A percentile compares a stretch with the other conserved stretches of the same genome.
Evolutionary conservation across 2,113 vertebrate species (phyloP).

Genomic region (Narcine bancroftii): DNA sequence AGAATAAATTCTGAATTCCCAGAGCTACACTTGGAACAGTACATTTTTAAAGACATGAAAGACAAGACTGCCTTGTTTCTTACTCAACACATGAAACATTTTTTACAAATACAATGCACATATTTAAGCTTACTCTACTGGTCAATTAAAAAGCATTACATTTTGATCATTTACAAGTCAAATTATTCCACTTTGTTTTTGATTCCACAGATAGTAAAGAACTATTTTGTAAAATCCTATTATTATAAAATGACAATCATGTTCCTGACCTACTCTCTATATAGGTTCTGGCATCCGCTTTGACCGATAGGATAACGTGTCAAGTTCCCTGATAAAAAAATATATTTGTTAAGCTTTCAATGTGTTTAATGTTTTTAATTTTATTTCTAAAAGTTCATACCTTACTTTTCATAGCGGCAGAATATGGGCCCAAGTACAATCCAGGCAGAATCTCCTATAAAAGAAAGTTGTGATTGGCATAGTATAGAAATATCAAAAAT

Average conservation of each 20-base stretch:
- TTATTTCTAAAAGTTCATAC: slow-evolving; percentile 54
- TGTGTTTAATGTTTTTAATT: neutral
- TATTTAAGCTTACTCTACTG: neutral
- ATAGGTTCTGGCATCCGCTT: neutral
- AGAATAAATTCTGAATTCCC: too few species aligned
- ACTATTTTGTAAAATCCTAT: neutral
- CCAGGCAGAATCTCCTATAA: slow-evolving; percentile 91
- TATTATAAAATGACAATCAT: neutral
- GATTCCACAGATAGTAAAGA: neutral
- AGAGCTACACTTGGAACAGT: neutral
- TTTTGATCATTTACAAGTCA: neutral
- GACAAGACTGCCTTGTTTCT: neutral
- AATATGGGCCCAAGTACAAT: slow-evolving; percentile 94
- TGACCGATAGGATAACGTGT: neutral
- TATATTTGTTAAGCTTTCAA: neutral
- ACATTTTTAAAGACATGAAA: neutral
- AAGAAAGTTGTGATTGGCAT: neutral
- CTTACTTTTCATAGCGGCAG: slow-evolving; percentile 99
- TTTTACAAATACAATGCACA: neutral
- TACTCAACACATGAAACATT: neutral
- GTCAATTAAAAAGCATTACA: neutral
- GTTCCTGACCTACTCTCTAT: too few species aligned
- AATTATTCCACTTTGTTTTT: neutral
- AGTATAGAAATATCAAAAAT: neutral
- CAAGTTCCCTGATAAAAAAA: neutral